These are phyloP conservation scores for Beroe ovata DNA, from an alignment of 37 sponge, comb jelly and placozoan species.

Conservation along the genomic window DNA sequence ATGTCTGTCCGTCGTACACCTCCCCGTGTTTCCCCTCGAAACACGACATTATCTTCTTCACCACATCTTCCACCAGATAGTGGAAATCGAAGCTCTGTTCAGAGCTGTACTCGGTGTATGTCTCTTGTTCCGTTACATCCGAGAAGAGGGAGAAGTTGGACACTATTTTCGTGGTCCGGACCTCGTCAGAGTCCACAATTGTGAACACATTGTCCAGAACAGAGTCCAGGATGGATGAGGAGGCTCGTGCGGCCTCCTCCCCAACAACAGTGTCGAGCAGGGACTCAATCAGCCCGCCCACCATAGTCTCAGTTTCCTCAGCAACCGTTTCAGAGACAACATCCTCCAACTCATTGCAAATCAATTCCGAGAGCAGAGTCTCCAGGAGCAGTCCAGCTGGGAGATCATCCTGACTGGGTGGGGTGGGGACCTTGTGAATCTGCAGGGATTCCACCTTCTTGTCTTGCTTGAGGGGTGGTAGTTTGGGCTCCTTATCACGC, in stretches of 20 bases:
- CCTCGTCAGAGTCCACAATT: background rate
- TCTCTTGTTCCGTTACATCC: background rate
- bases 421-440: background rate
- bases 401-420: background rate
- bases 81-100: background rate
- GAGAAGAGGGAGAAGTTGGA: slow-evolving; percentile 32
- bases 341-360: background rate
- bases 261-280: background rate
- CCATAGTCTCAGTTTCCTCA: slow-evolving; percentile 31
- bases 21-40: background rate
- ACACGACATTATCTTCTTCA: slow-evolving; percentile 37
- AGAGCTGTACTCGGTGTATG: background rate
- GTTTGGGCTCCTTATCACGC: background rate
- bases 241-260: background rate
- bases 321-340: background rate
- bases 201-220: background rate
- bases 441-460: background rate
- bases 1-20: slow-evolving; percentile 30
- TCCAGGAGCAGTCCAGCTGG: background rate
- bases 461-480: background rate
- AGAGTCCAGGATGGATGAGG: background rate
- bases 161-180: background rate
- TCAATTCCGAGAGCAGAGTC: slow-evolving; percentile 7
- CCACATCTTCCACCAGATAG: slow-evolving; percentile 21
- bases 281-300: background rate